phyloP scores from a whole-genome alignment of 2,113 vertebrate species.

The Salvelinus alpinus region DNA sequence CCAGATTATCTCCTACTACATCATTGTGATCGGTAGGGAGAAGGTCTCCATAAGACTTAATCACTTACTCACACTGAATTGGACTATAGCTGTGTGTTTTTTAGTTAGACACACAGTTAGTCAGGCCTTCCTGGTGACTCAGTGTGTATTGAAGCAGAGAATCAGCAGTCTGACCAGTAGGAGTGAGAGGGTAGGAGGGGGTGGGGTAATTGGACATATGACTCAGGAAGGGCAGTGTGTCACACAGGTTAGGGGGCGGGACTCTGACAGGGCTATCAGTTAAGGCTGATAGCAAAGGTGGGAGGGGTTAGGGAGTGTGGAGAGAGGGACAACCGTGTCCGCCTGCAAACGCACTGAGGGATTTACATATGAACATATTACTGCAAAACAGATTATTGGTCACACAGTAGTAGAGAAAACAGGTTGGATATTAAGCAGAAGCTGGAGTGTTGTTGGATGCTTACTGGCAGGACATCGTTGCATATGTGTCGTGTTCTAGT shows the following conservation, averaged over 20 bases:
- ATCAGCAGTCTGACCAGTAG: not conserved
- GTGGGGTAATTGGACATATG: no score
- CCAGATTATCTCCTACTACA: not conserved
- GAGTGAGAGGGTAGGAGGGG: not conserved
- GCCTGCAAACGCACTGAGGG: not conserved
- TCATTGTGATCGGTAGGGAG: not conserved
- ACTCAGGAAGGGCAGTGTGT: not conserved
- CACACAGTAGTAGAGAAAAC: not conserved
- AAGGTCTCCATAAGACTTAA: not conserved
- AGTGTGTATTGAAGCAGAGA: not conserved
- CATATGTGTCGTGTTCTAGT: no score
- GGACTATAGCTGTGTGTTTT: not conserved
- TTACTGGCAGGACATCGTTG: not conserved
- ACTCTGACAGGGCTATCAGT: no score
- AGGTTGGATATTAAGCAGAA: not conserved
- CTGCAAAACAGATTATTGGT: not conserved
- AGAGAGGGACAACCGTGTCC: not conserved
- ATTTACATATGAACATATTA: not conserved
- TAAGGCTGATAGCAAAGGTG: not conserved
- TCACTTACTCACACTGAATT: slow-evolving; percentile 1
- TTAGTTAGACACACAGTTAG: no score
- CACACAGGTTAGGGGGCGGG: not conserved
- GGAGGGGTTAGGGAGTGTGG: not conserved
- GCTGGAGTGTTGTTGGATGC: not conserved
- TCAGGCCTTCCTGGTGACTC: not conserved